Evolutionary conservation across 2,113 vertebrate species (phyloP).

Genomic region (Australoheros scitulus): DNA sequence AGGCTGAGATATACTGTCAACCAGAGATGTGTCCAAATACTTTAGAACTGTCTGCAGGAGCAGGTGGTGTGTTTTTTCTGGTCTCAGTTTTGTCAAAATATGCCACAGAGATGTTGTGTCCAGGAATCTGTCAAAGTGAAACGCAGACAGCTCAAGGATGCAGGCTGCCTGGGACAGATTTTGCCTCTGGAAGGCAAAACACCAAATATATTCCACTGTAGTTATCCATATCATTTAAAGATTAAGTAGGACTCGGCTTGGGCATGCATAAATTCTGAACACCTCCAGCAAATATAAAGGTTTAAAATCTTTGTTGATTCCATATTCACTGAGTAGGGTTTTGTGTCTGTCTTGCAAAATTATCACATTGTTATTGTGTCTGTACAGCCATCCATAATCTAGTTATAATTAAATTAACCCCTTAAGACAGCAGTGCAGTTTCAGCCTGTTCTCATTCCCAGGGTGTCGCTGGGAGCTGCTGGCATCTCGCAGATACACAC

Average conservation of each 20-base stretch:
- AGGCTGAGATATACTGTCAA: slow-evolving; percentile 14
- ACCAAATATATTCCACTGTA: not conserved
- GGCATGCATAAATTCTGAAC: not conserved
- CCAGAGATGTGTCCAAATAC: slow-evolving; percentile 26
- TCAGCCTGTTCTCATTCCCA: not conserved
- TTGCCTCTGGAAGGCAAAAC: not conserved
- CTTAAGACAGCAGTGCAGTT: not conserved
- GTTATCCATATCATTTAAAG: not conserved
- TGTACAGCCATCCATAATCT: not conserved
- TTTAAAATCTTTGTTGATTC: not conserved
- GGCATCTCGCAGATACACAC: not conserved
- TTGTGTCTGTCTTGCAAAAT: not conserved
- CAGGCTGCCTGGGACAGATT: not conserved
- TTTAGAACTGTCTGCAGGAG: slow-evolving; percentile 11
- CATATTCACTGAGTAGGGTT: not conserved
- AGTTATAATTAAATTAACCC: not conserved
- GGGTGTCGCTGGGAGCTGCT: no score
- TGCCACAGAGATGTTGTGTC: slow-evolving; percentile 12
- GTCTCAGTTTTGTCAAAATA: slow-evolving; percentile 13
- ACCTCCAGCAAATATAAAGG: not conserved
- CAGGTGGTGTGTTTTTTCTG: not conserved
- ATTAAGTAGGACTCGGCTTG: not conserved
- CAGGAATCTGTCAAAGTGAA: slow-evolving; percentile 17
- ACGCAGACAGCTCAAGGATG: slow-evolving; percentile 22
- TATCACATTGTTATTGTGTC: not conserved